Evolutionary conservation across 2,113 vertebrate species (phyloP).

Genomic region (Oreochromis aureus): DNA sequence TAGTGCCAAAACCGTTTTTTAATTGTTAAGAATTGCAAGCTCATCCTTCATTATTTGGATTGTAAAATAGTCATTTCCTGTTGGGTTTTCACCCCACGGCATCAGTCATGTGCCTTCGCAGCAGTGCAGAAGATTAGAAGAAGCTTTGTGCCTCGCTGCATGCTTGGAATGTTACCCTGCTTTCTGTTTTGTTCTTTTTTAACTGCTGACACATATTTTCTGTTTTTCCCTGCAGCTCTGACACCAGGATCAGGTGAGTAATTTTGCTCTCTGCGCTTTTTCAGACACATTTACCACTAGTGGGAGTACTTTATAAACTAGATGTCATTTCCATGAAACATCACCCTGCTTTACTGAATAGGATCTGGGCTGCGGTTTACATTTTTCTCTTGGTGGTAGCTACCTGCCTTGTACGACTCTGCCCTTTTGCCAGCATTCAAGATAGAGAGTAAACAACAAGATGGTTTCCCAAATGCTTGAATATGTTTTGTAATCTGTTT

Average conservation of each 20-base stretch:
- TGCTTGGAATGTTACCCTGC: background rate
- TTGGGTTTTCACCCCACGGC: background rate
- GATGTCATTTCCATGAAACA: background rate
- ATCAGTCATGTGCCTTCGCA: background rate
- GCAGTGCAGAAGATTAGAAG: background rate
- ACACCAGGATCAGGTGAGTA: constrained; percentile 88
- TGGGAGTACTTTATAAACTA: background rate
- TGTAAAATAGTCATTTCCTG: background rate
- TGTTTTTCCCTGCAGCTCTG: constrained; percentile 72
- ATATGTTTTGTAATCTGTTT: background rate
- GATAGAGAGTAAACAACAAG: constrained; percentile 7
- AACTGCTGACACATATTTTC: constrained; percentile 8
- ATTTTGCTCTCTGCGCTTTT: background rate
- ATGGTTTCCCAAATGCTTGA: background rate
- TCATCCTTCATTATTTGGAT: background rate
- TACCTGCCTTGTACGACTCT: background rate
- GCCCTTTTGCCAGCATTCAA: constrained; percentile 13
- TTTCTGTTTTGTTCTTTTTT: background rate
- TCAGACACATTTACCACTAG: background rate
- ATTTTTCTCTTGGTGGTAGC: background rate
- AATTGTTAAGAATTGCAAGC: background rate
- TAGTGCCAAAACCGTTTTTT: background rate
- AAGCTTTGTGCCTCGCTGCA: background rate
- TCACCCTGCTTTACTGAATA: background rate
- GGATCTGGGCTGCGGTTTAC: background rate